Percentiles rank a stretch among this genome's conserved stretches.
These are phyloP conservation scores for Lithophane ornitopus DNA, from an alignment of 2,888 invertebrate genomes.

Conservation along the genomic window DNA sequence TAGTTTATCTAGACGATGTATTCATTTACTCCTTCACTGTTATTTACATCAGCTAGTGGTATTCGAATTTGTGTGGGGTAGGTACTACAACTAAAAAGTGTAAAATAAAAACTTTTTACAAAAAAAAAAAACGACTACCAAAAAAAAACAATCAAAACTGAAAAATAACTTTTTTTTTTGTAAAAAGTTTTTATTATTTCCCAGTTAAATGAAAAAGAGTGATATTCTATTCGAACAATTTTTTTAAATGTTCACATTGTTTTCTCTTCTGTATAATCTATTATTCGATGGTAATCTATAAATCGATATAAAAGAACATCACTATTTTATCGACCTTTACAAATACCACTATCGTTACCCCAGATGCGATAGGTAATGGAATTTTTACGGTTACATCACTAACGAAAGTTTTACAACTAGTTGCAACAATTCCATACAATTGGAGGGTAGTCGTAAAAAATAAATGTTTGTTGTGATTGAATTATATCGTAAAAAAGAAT, in stretches of 20 bases:
- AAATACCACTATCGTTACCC: slow-evolving; percentile 44
- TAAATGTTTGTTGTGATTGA: slow-evolving; percentile 37
- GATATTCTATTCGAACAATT: neutral
- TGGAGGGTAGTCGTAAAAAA: slow-evolving; percentile 49
- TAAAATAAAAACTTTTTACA: no score
- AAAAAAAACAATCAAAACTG: no score
- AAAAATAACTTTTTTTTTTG: no score
- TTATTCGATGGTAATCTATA: neutral
- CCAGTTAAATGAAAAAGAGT: neutral
- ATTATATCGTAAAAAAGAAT: slow-evolving; percentile 50
- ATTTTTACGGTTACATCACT: slow-evolving; percentile 57
- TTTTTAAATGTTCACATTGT: neutral
- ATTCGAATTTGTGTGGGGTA: no score
- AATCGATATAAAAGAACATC: slow-evolving; percentile 14
- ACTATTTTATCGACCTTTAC: slow-evolving; percentile 24
- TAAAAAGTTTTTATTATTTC: no score
- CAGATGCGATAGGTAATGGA: slow-evolving; percentile 37
- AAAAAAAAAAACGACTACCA: no score
- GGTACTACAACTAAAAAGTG: no score
- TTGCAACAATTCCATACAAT: slow-evolving; percentile 48
- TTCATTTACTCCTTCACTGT: no score
- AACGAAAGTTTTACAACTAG: slow-evolving; percentile 49
- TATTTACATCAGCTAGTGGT: no score
- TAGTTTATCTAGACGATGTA: no score
- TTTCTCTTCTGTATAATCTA: neutral